A percentile compares a stretch with the other conserved stretches of the same genome.
These are phyloP conservation scores for Prosapia bicincta DNA, from an alignment of 2,888 invertebrate genomes.

Conservation along the genomic window DNA sequence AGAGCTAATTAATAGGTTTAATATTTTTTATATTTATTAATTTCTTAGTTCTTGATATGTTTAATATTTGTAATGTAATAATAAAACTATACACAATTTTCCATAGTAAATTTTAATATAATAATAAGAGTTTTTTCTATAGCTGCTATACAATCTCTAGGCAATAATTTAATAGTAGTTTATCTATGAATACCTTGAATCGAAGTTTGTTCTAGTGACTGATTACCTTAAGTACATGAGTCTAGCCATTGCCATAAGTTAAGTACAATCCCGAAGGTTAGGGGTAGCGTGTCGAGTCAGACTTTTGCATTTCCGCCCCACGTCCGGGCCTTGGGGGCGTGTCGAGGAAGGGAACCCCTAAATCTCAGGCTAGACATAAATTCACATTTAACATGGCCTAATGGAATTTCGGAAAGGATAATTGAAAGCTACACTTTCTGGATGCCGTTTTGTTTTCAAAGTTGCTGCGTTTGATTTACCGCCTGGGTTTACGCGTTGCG, in stretches of 20 bases:
- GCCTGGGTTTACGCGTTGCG: neutral
- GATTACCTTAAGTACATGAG: neutral
- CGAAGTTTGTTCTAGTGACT: too few relatives aligned
- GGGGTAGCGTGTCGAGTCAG: neutral
- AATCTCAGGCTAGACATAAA: neutral
- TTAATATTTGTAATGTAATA: too few relatives aligned
- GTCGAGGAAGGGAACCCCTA: neutral
- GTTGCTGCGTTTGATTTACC: neutral
- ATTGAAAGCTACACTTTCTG: neutral
- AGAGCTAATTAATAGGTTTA: too few relatives aligned
- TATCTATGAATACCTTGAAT: too few relatives aligned
- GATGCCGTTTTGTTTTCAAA: neutral
- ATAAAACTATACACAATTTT: too few relatives aligned
- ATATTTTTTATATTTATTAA: too few relatives aligned
- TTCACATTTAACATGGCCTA: neutral
- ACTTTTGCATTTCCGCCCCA: neutral
- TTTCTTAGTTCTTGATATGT: too few relatives aligned
- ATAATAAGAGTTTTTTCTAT: too few relatives aligned
- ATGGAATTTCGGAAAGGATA: neutral
- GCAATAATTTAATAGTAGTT: too few relatives aligned
- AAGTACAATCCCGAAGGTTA: neutral
- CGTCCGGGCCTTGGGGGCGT: neutral
- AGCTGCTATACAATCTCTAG: too few relatives aligned
- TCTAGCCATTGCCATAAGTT: too few relatives aligned
- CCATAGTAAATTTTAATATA: too few relatives aligned